Conservation (phyloP, 2,888 invertebrate species). For the Hydraecia micacea region DNA sequence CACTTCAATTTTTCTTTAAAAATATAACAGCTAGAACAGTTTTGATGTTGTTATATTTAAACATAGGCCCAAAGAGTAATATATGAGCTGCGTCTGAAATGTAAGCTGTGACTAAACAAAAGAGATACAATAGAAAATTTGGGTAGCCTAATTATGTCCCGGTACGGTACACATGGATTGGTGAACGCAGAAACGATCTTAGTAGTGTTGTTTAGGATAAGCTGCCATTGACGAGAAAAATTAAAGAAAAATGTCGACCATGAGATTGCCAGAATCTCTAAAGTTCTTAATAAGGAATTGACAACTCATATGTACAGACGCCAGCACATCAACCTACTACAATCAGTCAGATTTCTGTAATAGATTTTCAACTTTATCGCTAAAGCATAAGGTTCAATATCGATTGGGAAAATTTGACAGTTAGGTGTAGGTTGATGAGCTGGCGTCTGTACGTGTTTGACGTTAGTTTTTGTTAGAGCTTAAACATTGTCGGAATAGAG, state of each 20-base stretch:
- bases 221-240: background rate
- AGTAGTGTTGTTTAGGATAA: background rate
- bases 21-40: too few relatives aligned
- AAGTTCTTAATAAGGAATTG: background rate
- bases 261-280: background rate
- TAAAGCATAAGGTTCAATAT: too few relatives aligned
- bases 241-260: too few relatives aligned
- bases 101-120: background rate
- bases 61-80: too few relatives aligned
- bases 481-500: background rate
- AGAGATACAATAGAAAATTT: background rate
- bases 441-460: background rate
- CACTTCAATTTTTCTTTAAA: too few relatives aligned
- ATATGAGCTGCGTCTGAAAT: too few relatives aligned
- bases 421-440: too few relatives aligned
- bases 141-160: background rate
- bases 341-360: too few relatives aligned
- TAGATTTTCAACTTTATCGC: too few relatives aligned
- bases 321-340: too few relatives aligned
- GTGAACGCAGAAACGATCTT: background rate
- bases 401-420: too few relatives aligned
- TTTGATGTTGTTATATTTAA: too few relatives aligned
- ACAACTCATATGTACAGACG: background rate
- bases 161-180: background rate
- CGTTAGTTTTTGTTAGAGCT: background rate